Evolutionary conservation across 2,888 invertebrate genomes (phyloP), one percentile per base, ranked within the genome.

Genomic region (Aspidapion aeneum): DNA sequence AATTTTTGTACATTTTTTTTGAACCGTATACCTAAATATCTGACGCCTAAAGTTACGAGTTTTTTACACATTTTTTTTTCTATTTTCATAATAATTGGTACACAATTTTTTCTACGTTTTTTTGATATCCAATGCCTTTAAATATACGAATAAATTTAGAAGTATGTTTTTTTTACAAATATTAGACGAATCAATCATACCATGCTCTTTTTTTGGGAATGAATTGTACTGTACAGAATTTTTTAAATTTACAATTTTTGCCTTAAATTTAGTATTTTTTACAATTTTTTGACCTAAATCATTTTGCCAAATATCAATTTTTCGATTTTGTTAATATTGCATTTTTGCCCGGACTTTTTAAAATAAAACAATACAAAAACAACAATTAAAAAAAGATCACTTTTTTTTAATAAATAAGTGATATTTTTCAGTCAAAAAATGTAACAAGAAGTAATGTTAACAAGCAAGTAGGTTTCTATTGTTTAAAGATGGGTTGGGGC

Each of bases 11-110:
- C 78, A 79, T 77, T 75, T 75, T 77, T 49, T 22, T 66, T 78
- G 76, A 12, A 78, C 78, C 79, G 79, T 79, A 79, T 79, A 79
- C 79, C 76, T 77, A 77, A 70, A 69, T 67, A 65, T 66, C 66
- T 71, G 35, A 35, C 3, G 71, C 73, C 75, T 76, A 76, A 76
- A 74, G 70, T 73, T 75, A 77, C 69, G 69, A 72, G 55, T 74
- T 73, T n/a, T 76, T 73, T 73, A 74, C 70, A 74, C 69, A 71
- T 71, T 71, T 74, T 72, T 70, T 70, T 52, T 19, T 52, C 19
- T 52, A 9, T 52, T 52, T 52, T 52, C 3, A 7, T 35, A 35
- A 35, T 35, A 35, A 35, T 48, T 19, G 19, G 17, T 52, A 52
- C 52, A 52, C 52, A 19, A 52, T 7, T 18, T n/a, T 19, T 19